Conservation (phyloP, 2,888 invertebrate species). For the Deroplatys truncata region DNA sequence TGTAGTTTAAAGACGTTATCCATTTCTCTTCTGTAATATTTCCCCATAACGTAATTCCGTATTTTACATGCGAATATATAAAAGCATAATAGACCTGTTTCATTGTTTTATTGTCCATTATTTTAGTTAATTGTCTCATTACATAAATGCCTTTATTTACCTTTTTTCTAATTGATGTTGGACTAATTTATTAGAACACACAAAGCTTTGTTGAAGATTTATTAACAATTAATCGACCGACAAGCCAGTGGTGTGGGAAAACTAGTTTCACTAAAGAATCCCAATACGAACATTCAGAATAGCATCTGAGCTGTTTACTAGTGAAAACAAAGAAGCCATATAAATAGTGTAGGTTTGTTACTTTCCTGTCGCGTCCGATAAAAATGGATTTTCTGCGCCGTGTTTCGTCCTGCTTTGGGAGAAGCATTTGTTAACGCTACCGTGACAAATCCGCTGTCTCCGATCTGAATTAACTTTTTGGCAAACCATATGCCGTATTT, state of each 20-base stretch:
- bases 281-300: neutral
- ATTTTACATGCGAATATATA: no score
- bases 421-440: neutral
- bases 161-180: no score
- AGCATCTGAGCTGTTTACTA: neutral
- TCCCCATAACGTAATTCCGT: no score
- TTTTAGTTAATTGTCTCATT: no score
- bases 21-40: no score
- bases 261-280: neutral
- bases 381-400: neutral
- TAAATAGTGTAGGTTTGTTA: neutral
- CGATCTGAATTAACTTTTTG: neutral
- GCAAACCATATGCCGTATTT: neutral
- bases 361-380: neutral
- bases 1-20: no score
- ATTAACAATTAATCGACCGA: no score
- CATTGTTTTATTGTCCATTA: no score
- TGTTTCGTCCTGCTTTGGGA: neutral
- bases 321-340: neutral
- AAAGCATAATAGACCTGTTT: no score
- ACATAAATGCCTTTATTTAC: no score
- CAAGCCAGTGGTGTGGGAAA: neutral
- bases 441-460: neutral
- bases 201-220: no score
- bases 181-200: no score